Base-by-base conservation (phyloP, 2,797 vertebrate species). In the Philypnodon macrostomus region DNA sequence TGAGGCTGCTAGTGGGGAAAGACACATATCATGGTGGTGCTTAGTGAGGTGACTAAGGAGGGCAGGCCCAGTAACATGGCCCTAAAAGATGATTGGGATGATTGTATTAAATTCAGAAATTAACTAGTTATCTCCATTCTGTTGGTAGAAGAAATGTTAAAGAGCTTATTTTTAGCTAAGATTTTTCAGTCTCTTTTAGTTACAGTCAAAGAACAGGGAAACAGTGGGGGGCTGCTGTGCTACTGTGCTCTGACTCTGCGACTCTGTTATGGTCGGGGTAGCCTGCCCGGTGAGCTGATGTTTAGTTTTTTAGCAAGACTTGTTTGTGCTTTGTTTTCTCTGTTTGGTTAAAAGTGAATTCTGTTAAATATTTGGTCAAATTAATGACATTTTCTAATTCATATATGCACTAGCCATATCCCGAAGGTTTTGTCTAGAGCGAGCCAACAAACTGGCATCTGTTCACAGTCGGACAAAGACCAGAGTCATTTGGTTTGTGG, bases 11-110 rank as follows among this genome's bases (percentile, higher is more conserved):
- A 37, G 53, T 61, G 66, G 66, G 56, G 62, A 68, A 80, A 78
- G 78, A 84, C 78, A 78, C 80, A 81, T 75, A 80, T 65, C 76
- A 71, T 38, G 61, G 53, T 37, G 56, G 54, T 53, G 67, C 64
- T 75, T 42, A 54, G 40, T 48, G 39, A 5, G 29, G 53, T 59
- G 63, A 79, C 72, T 60, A 38, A 14, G 41, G 47, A 9, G 15
- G 54, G 39, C 40, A 59, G 40, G 67, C 58, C 63, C 56, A 57
- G 55, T 46, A 26, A 75, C 45, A 54, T 51, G 55, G 63, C 58
- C n/a, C 63, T 61, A 54, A 17, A 6, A 24, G 40, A 70, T 41
- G 53, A 67, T 1, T 35, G 35, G 53, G 19, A 16, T 31, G 19
- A 32, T 55, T 21, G 9, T 40, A 37, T 44, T 38, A 16, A 44